Evolutionary conservation across 2,113 vertebrate species (phyloP).

Genomic region (Sphyrna mokarran): DNA sequence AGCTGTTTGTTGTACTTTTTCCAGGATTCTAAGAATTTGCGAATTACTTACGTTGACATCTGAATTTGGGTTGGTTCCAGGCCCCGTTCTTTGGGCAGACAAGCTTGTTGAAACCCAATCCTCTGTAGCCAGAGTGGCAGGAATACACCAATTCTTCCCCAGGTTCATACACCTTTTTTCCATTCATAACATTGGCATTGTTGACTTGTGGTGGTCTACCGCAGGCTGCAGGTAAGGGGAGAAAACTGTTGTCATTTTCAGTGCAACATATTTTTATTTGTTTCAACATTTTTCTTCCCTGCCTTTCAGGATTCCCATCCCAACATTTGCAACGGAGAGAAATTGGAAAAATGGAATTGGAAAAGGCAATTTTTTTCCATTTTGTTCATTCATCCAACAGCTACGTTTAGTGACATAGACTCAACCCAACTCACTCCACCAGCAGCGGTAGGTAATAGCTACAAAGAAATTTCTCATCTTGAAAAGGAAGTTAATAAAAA

Average conservation of each 20-base stretch:
- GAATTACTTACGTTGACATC: constrained; percentile 66
- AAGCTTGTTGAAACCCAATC: constrained; percentile 53
- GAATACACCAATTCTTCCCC: constrained; percentile 56
- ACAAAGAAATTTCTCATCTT: background rate
- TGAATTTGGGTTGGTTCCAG: constrained; percentile 63
- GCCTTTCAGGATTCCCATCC: background rate
- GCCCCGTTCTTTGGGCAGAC: constrained; percentile 54
- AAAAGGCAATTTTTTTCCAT: background rate
- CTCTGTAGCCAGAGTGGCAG: constrained; percentile 61
- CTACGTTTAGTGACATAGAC: background rate
- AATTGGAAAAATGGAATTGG: background rate
- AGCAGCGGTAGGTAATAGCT: background rate
- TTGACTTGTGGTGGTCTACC: constrained; percentile 51
- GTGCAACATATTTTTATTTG: background rate
- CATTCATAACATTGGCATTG: constrained; percentile 46
- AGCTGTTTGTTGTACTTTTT: background rate
- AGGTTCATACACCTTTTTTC: constrained; percentile 55
- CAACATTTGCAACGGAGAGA: background rate
- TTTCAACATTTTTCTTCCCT: background rate
- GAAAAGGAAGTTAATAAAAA: background rate
- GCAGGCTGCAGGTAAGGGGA: constrained; percentile 58
- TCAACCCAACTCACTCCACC: background rate
- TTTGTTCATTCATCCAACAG: background rate
- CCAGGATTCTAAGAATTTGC: background rate
- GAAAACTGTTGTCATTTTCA: background rate